Conservation (phyloP, 2,888 invertebrate genomes). For the Diarsia dahlii region DNA sequence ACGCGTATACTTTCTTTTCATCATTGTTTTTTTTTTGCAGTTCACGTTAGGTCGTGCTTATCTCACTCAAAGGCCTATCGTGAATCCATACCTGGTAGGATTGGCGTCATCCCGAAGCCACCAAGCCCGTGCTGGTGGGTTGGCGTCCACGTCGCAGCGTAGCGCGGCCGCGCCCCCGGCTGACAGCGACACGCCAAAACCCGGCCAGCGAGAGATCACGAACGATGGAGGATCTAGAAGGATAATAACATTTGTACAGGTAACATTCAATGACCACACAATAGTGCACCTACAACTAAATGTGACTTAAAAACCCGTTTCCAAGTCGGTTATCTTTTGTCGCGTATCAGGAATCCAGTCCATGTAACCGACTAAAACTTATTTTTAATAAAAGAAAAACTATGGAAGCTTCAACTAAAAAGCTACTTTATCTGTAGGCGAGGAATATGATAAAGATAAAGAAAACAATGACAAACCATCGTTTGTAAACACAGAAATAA, state of each 20-base stretch:
- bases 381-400: background rate
- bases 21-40: background rate
- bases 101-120: conserved; percentile 93
- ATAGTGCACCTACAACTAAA: background rate
- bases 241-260: background rate
- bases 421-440: too few species aligned
- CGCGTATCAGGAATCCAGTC: background rate
- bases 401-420: background rate
- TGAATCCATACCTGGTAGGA: conserved; percentile 83
- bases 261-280: background rate
- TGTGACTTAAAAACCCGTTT: background rate
- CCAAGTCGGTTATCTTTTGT: background rate
- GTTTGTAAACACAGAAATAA: conserved; percentile 7
- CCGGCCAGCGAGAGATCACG: conserved; percentile 97
- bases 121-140: conserved; percentile 96
- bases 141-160: conserved; percentile 98
- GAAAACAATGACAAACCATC: background rate
- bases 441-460: background rate
- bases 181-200: conserved; percentile 96
- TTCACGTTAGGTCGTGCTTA: background rate
- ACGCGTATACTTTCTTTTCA: background rate
- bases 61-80: background rate
- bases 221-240: conserved; percentile 97
- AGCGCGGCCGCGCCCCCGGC: conserved; percentile 97
- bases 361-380: background rate